Conservation (phyloP, 2,113 vertebrate genomes). For the Platysternon megacephalum region DNA sequence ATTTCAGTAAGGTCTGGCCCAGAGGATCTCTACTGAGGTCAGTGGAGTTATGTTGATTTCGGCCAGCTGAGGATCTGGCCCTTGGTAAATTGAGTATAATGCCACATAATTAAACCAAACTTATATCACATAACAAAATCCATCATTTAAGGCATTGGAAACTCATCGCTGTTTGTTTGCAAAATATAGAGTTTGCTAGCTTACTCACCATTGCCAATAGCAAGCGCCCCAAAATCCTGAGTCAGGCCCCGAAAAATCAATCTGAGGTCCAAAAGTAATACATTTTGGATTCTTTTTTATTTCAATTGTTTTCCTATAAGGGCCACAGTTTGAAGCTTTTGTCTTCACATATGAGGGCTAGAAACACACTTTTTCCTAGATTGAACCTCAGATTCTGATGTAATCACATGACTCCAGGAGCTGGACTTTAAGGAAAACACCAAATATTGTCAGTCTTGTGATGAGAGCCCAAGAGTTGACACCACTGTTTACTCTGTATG, state of each 20-base stretch:
- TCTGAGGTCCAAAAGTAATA: rapidly evolving
- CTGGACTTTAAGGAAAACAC: not conserved
- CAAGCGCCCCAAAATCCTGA: not conserved
- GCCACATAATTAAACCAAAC: slow-evolving; percentile 44
- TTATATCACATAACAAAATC: slow-evolving; percentile 46
- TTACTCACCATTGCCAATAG: not conserved
- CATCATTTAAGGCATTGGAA: slow-evolving; percentile 33
- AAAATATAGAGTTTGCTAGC: slow-evolving; percentile 42
- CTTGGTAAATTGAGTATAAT: slow-evolving; percentile 27
- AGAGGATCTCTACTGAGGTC: not conserved
- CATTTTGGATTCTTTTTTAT: not conserved
- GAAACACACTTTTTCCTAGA: rapidly evolving
- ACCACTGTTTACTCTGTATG: rapidly evolving
- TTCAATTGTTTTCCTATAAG: not conserved
- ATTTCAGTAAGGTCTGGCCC: not conserved
- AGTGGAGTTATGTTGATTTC: not conserved
- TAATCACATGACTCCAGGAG: slow-evolving; percentile 8
- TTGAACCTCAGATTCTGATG: not conserved
- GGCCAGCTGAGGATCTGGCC: slow-evolving; percentile 28
- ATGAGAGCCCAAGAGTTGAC: not conserved
- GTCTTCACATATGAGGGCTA: not conserved
- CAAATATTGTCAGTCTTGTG: not conserved
- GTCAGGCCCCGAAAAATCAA: not conserved
- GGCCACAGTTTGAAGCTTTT: not conserved
- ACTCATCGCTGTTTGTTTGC: slow-evolving; percentile 12